Percentiles rank a stretch among this genome's conserved stretches.
phyloP scores from a whole-genome alignment of 2,888 invertebrate genomes.

The Arctia plantaginis region DNA sequence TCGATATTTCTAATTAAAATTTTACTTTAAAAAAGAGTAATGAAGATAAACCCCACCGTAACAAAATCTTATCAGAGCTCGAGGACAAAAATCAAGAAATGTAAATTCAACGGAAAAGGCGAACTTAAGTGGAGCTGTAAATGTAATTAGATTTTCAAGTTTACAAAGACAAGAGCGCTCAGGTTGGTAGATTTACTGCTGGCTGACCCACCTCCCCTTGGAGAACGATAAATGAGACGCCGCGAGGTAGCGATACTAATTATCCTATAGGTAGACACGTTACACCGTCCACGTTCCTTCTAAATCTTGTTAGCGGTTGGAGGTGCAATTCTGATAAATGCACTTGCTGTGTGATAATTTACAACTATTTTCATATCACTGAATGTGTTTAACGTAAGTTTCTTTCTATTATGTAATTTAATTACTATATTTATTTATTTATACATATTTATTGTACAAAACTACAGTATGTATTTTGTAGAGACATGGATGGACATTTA shows the following conservation, averaged over 20 bases:
- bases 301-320: conserved; percentile 79
- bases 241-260: conserved; percentile 85
- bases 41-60: conserved; percentile 60
- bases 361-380: conserved; percentile 52
- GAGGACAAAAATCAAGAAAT: conserved; percentile 79
- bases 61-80: conserved; percentile 70
- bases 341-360: conserved; percentile 66
- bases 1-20: conserved; percentile 53
- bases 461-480: no score
- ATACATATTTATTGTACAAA: no score
- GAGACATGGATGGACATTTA: no score
- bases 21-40: conserved; percentile 54
- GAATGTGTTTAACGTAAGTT: conserved; percentile 50
- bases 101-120: conserved; percentile 79
- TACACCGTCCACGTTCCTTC: conserved; percentile 70
- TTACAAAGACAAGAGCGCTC: conserved; percentile 85
- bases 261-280: conserved; percentile 81
- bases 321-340: conserved; percentile 76
- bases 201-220: conserved; percentile 83
- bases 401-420: background rate
- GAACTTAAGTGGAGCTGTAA: conserved; percentile 83
- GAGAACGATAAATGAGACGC: conserved; percentile 84
- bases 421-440: no score
- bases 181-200: conserved; percentile 85
- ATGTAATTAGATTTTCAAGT: conserved; percentile 86